Evolutionary conservation across 2,888 invertebrate genomes (phyloP), one percentile per base, ranked within the genome.

Genomic region (Malthinus flaveolus): DNA sequence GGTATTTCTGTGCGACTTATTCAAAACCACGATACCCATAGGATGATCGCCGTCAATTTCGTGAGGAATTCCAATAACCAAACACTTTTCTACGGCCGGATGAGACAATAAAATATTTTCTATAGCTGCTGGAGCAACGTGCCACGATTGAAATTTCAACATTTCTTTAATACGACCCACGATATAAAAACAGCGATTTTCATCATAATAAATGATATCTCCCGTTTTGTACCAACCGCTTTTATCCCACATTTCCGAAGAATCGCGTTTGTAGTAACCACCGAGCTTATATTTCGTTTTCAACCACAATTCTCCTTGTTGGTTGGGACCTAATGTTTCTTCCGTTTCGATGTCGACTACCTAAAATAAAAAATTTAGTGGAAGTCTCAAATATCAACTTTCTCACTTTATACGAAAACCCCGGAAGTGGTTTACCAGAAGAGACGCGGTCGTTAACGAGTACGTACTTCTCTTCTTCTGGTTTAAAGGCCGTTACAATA

Each of bases 41-140:
- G 92, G 91, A 32, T 86, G 82, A 73, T 93, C 90, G 3, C 92
- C 93, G 31, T 82, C 82, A n/a, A 78, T 75, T 0, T 81, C 78
- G 69, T 92, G 86, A 0, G 87, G 86, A 15, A 90, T 76, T 0
- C 93, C 93, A 59, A 94, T 80, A 0, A 96, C 93, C 0, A 89
- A 93, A 0, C 88, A 91, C 68, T 93, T 92, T 12, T 82, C 75
- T 0, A 95, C 83, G 13, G 83, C 84, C 0, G 90, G 87, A 75
- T 91, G 89, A 15, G 83, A 81, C 54, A 87, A 82, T 1, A 93
- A 70, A 1, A 90, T 69, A 39, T 81, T 84, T 75, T 94, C 94
- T 13, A 95, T 74, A 73, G 93, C 91, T 0, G 93, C 90, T 11
- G 94, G 94, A 5, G 92, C 84, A 2, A 83, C 82, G 66, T 82